Conservation (phyloP, 2,888 invertebrate species). For the Orthosia incerta region DNA sequence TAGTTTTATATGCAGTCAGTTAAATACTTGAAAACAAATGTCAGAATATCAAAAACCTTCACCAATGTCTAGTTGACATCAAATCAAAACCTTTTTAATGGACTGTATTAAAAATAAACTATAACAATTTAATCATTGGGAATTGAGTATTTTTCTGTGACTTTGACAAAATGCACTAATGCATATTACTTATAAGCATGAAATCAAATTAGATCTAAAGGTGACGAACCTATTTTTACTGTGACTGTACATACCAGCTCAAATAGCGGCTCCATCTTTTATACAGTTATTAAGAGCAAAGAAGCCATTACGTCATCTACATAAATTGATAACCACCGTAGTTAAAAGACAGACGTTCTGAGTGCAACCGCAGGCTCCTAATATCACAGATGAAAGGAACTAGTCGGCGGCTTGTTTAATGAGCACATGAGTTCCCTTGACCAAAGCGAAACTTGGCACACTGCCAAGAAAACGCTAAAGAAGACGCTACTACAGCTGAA, state of each 20-base stretch:
- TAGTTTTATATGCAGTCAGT: too few relatives aligned
- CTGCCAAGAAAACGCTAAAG: constrained; percentile 59
- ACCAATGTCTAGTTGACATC: background rate
- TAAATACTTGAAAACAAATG: too few relatives aligned
- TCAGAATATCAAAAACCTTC: background rate
- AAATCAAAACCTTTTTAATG: background rate
- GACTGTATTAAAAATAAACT: background rate
- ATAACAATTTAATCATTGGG: background rate
- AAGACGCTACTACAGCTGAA: constrained; percentile 43
- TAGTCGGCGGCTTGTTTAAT: constrained; percentile 55
- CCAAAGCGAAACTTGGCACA: constrained; percentile 50
- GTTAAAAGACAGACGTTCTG: constrained; percentile 43
- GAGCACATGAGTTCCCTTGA: constrained; percentile 59
- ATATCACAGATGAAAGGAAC: constrained; percentile 62
- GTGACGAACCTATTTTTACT: background rate
- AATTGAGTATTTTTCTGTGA: background rate
- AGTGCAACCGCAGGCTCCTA: constrained; percentile 23
- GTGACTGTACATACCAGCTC: too few relatives aligned
- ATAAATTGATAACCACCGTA: constrained; percentile 40
- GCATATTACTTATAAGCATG: background rate
- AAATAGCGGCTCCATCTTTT: background rate
- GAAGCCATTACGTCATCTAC: constrained; percentile 31
- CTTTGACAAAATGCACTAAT: background rate
- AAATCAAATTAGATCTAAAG: background rate
- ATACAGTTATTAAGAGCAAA: constrained; percentile 14